Conservation (phyloP, 2,113 vertebrate species). For the Scartelaos histophorus region DNA sequence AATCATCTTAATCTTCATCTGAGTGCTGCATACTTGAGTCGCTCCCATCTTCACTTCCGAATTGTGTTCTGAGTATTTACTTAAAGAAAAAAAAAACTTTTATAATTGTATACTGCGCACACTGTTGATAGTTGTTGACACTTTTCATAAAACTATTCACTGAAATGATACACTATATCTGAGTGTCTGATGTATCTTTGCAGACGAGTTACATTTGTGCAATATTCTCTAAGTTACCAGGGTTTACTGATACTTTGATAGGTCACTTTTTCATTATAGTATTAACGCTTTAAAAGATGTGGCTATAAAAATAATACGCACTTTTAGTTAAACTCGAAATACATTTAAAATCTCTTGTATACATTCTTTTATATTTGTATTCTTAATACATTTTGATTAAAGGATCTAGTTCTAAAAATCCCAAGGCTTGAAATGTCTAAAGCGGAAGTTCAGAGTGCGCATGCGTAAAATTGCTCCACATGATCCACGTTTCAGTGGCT, state of each 20-base stretch:
- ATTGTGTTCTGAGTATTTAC: background rate
- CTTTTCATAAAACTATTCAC: background rate
- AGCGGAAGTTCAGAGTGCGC: constrained; percentile 50
- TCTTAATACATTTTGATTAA: background rate
- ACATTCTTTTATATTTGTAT: background rate
- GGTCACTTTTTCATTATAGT: constrained; percentile 11
- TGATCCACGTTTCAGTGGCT: background rate
- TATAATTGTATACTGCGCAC: background rate
- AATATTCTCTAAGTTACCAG: constrained; percentile 14
- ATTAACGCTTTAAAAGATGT: too few species aligned
- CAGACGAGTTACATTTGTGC: constrained; percentile 43
- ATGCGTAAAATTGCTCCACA: constrained; percentile 34
- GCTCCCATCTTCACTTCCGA: constrained; percentile 4
- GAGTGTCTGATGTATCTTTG: background rate
- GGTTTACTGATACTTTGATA: constrained; percentile 29
- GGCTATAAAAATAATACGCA: too few species aligned
- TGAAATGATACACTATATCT: background rate
- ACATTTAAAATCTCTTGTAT: background rate
- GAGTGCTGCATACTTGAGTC: background rate
- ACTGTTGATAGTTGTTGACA: background rate
- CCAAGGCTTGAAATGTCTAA: constrained; percentile 24
- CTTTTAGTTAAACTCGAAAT: constrained; percentile 4
- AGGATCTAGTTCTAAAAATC: background rate
- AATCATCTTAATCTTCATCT: background rate
- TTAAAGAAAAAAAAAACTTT: background rate